A percentile compares a stretch with the other conserved stretches of the same genome.
Evolutionary conservation across 2,113 vertebrate species (phyloP).

Genomic region (Alectura lathami): DNA sequence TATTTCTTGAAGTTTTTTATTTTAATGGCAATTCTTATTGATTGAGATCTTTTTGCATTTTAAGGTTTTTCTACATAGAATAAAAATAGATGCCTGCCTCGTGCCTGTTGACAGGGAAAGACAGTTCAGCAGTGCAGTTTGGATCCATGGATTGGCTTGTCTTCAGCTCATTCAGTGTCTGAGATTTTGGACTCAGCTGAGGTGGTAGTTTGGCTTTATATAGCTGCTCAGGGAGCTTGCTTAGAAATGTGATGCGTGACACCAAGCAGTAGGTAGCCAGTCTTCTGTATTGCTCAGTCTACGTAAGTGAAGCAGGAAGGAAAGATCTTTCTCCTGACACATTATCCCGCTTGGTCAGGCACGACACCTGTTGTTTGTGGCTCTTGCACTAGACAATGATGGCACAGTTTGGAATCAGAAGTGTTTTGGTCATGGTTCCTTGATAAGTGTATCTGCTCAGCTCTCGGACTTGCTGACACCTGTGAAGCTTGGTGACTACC

Average conservation of each 20-base stretch:
- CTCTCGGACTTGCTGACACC: neutral
- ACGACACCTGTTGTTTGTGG: neutral
- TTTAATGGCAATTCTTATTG: neutral
- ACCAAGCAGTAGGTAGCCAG: neutral
- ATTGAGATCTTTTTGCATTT: neutral
- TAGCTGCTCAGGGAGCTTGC: neutral
- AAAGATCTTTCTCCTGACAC: neutral
- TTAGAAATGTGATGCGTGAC: rapidly evolving
- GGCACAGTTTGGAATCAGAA: neutral
- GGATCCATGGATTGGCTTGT: neutral
- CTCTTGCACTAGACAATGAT: neutral
- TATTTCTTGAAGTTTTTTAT: neutral
- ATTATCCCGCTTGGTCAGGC: neutral
- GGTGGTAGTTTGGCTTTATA: neutral
- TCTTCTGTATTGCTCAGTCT: neutral
- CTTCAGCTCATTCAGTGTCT: neutral
- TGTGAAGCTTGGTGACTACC: neutral
- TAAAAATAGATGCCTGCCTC: neutral
- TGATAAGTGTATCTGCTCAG: neutral
- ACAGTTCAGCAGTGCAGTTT: neutral
- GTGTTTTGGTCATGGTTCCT: neutral
- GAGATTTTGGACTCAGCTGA: neutral
- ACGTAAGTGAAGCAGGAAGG: neutral
- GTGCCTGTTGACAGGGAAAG: neutral
- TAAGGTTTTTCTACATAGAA: neutral